A percentile compares a stretch with the other conserved stretches of the same genome.
These are phyloP conservation scores for Tachuris rubrigastra DNA, from an alignment of 2,113 vertebrate genomes.

Conservation along the genomic window DNA sequence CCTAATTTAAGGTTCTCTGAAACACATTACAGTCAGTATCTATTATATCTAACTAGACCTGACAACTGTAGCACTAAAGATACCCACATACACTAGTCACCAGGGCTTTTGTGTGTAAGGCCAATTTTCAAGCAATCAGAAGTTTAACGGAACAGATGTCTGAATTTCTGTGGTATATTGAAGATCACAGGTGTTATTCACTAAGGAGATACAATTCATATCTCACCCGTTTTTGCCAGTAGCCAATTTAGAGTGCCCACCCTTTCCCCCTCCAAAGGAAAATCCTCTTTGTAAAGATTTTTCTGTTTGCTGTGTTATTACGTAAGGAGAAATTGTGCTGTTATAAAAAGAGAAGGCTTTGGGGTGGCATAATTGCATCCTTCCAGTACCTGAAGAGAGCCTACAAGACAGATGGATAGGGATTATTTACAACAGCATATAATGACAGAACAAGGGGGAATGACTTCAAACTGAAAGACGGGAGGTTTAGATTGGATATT, in stretches of 20 bases:
- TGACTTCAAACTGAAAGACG: not conserved
- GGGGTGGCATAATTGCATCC: not conserved
- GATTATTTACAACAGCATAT: not conserved
- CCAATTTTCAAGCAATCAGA: slow-evolving; percentile 16
- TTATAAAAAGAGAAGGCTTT: not conserved
- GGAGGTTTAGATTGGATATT: not conserved
- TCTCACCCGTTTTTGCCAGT: not conserved
- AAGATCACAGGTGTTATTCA: not conserved
- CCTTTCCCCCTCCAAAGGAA: not conserved
- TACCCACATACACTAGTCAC: not conserved
- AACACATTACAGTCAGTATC: not conserved
- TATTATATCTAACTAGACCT: not conserved
- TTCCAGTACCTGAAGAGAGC: not conserved
- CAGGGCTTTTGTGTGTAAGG: not conserved
- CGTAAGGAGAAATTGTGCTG: not conserved
- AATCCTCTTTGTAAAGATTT: not conserved
- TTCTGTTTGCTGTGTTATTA: not conserved
- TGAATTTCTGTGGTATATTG: not conserved
- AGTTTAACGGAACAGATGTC: slow-evolving; percentile 25
- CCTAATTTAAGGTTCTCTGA: not conserved
- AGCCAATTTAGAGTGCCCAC: not conserved
- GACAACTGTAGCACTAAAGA: not conserved
- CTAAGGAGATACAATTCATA: not conserved
- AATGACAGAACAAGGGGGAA: not conserved
- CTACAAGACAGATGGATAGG: not conserved